Evolutionary conservation across 2,113 vertebrate species (phyloP).

Genomic region (Nothobranchius kuhntae): DNA sequence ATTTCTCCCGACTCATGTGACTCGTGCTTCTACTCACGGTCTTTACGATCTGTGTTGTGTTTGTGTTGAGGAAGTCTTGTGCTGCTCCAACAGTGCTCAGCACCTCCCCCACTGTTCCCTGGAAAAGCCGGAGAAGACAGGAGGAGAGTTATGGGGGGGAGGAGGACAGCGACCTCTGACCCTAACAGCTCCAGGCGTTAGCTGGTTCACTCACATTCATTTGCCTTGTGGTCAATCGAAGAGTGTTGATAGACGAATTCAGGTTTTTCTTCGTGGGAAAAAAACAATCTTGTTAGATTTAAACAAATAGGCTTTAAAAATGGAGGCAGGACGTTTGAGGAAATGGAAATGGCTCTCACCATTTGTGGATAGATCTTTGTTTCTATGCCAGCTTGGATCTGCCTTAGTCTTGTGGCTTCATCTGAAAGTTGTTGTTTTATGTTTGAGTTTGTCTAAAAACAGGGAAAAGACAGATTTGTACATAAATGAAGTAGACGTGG

Average conservation of each 20-base stretch:
- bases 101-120: conserved; percentile 61
- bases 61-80: conserved; percentile 74
- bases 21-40: conserved; percentile 75
- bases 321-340: background rate
- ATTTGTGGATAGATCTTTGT: conserved; percentile 58
- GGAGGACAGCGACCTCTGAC: background rate
- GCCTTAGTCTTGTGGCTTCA: conserved; percentile 44
- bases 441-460: fast-evolving
- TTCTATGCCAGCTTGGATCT: conserved; percentile 71
- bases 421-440: conserved; percentile 25
- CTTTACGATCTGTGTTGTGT: conserved; percentile 70
- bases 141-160: background rate
- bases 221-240: conserved; percentile 27
- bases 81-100: conserved; percentile 57
- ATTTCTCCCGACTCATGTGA: conserved; percentile 51
- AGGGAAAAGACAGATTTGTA: background rate
- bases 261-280: conserved; percentile 66
- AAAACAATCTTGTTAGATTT: conserved; percentile 20
- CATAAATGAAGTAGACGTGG: background rate
- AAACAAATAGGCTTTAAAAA: background rate
- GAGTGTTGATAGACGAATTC: conserved; percentile 54
- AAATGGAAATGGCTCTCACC: conserved; percentile 62
- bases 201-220: conserved; percentile 70
- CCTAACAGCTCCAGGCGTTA: background rate
- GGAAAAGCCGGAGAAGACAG: conserved; percentile 26